Base-by-base conservation (phyloP, 2,888 invertebrate species). In the Teleiodes luculella region DNA sequence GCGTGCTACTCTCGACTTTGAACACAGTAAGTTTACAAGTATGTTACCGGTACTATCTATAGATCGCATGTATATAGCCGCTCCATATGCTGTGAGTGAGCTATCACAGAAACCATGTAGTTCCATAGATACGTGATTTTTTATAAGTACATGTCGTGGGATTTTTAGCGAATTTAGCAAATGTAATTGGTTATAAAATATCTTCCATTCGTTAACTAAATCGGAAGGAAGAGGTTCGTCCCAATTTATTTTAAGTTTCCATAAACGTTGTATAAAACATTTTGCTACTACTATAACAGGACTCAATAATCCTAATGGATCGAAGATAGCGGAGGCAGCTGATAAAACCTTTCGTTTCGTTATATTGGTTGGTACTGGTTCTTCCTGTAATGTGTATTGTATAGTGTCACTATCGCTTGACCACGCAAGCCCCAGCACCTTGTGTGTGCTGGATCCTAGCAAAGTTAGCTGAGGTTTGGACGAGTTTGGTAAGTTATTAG, bases 221-320 rank as follows among this genome's bases (percentile, higher is more conserved):
- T 28, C 13, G 11, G 24, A 4, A 1, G 45, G 7, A n/a, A 28
- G n/a, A 28, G 28, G 28, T n/a, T 24, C 13, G 28, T 45, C 45
- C 45, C 53, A 53, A 18, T 48, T 24, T 20, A 20, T 37, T 31
- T 41, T n/a, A 48, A 31, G n/a, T 18, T 16, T 4, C 41, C 47
- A 53, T 16, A 53, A 14, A 18, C 33, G 20, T 48, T 53, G 53
- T n/a, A 53, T 47, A 5, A 53, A 36, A 20, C 47, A 48, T 39
- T 53, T 53, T 1, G 33, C 53, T 1, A 48, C 20, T 10, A 53
- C 35, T 18, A 48, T 11, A 3, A 46, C 28, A 18, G 53, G 48
- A 1, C 18, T 18, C 18, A 53, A 31, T 28, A 53, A 41, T 0
- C 53, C 53, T 8, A 43, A 18, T 13, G 53, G 53, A 20, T 53